Base-by-base conservation (phyloP, 2,888 invertebrate genomes). In the Noctua janthina region DNA sequence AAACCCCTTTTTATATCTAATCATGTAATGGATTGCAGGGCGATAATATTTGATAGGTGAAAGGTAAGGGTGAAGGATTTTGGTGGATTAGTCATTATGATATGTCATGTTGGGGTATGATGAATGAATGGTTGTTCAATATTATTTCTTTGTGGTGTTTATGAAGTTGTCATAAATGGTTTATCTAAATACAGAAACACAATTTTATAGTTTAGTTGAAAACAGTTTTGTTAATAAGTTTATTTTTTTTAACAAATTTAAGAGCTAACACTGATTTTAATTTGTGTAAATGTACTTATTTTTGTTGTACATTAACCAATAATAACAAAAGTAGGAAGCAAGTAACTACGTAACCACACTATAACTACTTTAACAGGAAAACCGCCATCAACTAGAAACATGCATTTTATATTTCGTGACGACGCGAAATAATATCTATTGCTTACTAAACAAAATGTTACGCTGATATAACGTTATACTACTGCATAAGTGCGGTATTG, bases 1-100 rank as follows among this genome's bases (percentile, higher is more conserved):
- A 85, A 85, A 85, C 88, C 88, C 88, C 76, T 84, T 87, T 87
- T 88, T 85, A 87, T 80, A 85, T 85, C 51, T 74, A 76, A 85
- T 88, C 81, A 74, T 68, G 86, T 88, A 76, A 85, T 85, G 85
- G 76, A 88, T 88, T 88, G 85, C 43, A 67, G 17, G 69, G n/a
- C 75, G 51, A 88, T 88, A 29, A 79, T 74, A 51, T 76, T 85
- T 74, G 68, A 54, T 59, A 71, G 73, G 73, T 64, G n/a, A 46
- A 73, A 79, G 85, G 80, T 79, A 49, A 79, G 68, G 64, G 43
- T 11, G 43, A 43, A 56, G 59, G 75, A 69, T 75, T 73, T 64
- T 11, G 23, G 29, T 71, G 39, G 29, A 66, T 74, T 49, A 43
- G 11, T 81, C 39, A 20, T 39, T 15, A 64, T 76, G 54, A 81